Evolutionary conservation across 1,140 invertebrate genomes (phyloP), one percentile per base, ranked within the genome.

Genomic region (Brachionus manjavacas): DNA sequence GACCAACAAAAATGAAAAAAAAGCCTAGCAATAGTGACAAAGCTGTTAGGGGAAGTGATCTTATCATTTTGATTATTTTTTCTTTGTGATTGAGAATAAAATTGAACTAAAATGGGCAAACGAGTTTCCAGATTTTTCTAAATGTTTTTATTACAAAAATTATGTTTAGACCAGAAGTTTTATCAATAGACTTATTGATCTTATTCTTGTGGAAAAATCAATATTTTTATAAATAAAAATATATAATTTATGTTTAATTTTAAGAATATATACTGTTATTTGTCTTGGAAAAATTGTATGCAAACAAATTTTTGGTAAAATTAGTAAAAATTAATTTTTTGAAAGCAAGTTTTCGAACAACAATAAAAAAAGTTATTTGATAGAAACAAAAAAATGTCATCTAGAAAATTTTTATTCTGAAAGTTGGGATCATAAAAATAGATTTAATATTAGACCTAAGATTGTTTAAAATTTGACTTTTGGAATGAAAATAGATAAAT

Each of bases 1-100:
- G 93, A 66, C 96, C 96, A 84, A 97, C 94, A 89, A 97, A 96
- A 86, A 98, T 93, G 89, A 98, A 98, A 91, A 98, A 98, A 85
- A 98, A 91, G 76, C 96, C 96, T 86, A 97, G 90, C 39, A 97
- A 92, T 85, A 98, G 90, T 11, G 95, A 96, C 83, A 98, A 91
- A 88, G 94, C 95, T 89, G 93, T 95, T 79, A 97, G 90, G 83
- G 96, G 95, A 85, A 96, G 93, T 64, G 94, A 94, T 72, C 86
- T 88, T 87, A 90, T 90, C 83, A 86, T 85, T 20, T 74, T 68
- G 60, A 20, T 14, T 28, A 23, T 49, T 76, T 76, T 49, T 23
- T 23, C 28, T 39, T 9, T 14, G 35, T 35, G 25, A 68, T 28
- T 68, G 12, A 68, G 28, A 68, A 25, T 68, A 31, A 68, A 23